Base-by-base conservation (phyloP, 2,888 invertebrate genomes). In the Rhodophaea formosa region DNA sequence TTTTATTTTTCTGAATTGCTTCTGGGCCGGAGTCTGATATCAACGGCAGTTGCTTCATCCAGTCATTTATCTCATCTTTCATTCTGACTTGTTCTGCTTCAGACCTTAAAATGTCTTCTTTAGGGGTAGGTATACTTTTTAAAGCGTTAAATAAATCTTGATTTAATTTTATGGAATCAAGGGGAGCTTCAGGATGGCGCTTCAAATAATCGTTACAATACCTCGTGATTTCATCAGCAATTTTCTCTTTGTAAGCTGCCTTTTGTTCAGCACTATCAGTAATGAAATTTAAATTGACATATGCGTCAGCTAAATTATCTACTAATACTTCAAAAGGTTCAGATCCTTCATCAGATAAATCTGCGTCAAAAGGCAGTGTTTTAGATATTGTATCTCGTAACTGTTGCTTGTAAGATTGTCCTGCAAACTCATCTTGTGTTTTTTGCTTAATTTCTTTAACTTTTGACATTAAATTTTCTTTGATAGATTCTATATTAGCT, bases 251-350 rank as follows among this genome's bases (percentile, higher is more conserved):
- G 8, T 74, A 75, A 62, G 68, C 73, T 1, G 63, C 59, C 64
- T 64, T 75, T 47, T 69, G 57, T 17, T 69, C 62, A 29, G 69
- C 62, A 53, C 78, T 65, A 1, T 65, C 62, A 7, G 71, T 70
- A 2, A 71, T 59, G 62, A 72, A 80, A 61, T 78, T 71, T 52
- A 86, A 67, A 56, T 77, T 77, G 10, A 87, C 75, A 61, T 79
- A 87, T 12, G 84, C 81, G 54, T 87, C 83, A 12, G 77, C 80
- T 45, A 87, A 53, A 57, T 72, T 72, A 39, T 84, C 80, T 71
- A 81, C 84, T 1, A 86, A 61, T 6, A 71, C 53, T 61, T 85
- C 79, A 57, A 86, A 75, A 16, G 68, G 67, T 14, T 68, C 72
- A 57, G 69, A 60, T 60, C 79, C 79, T 10, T 80, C 79, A 7